phyloP scores from a whole-genome alignment of 1,140 invertebrate species.

The Listronotus bonariensis region DNA sequence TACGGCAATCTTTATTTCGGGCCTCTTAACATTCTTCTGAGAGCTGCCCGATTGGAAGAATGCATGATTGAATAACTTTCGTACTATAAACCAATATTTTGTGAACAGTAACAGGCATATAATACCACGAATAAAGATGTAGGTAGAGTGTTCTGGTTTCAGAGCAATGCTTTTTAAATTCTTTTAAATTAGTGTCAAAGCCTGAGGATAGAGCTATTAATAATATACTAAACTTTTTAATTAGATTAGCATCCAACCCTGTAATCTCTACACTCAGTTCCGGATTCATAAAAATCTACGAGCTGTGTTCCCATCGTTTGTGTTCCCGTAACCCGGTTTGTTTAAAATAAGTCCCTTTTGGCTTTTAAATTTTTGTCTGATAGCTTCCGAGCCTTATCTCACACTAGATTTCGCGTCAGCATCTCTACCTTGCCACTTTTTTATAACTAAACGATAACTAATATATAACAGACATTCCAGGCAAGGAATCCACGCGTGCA shows the following conservation, averaged over 20 bases:
- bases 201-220: too few relatives aligned
- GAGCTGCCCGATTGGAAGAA: constrained; percentile 8
- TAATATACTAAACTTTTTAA: too few relatives aligned
- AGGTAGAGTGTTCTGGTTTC: too few relatives aligned
- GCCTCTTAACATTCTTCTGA: background rate
- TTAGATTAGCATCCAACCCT: too few relatives aligned
- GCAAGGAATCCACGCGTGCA: background rate
- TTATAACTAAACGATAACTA: constrained; percentile 39
- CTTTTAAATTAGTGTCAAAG: too few relatives aligned
- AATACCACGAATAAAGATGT: background rate
- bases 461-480: constrained; percentile 31
- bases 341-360: constrained; percentile 47
- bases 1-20: too few relatives aligned
- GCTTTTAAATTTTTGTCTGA: constrained; percentile 34
- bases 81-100: constrained; percentile 3
- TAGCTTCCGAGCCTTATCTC: constrained; percentile 25
- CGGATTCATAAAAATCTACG: constrained; percentile 46
- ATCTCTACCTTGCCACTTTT: constrained; percentile 41
- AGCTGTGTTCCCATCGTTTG: constrained; percentile 53
- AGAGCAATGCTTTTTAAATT: too few relatives aligned
- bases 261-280: too few relatives aligned
- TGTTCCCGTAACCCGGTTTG: constrained; percentile 49
- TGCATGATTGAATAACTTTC: background rate
- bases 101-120: constrained; percentile 7
- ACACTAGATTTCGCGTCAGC: constrained; percentile 34